Percentiles rank a stretch among this genome's conserved stretches.
Evolutionary conservation across 2,888 invertebrate genomes (phyloP).

Genomic region (Geophilus truncorum): DNA sequence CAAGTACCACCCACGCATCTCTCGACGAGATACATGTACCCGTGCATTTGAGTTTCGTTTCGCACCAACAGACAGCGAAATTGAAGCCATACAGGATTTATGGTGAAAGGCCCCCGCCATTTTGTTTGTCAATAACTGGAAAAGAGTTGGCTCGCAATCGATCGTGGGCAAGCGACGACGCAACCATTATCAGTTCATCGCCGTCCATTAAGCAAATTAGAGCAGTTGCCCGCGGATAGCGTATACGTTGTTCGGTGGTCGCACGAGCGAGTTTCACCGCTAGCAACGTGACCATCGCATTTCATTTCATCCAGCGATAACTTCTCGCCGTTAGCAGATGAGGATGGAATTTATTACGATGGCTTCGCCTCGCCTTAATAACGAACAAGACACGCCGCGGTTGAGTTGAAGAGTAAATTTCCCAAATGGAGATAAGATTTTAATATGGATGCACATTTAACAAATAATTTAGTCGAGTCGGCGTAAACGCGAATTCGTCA

Average conservation of each 20-base stretch:
- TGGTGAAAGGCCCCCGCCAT: not conserved
- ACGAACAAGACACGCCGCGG: too few relatives aligned
- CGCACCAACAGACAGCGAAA: not conserved
- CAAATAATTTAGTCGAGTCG: not conserved
- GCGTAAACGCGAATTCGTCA: not conserved
- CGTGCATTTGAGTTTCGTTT: not conserved
- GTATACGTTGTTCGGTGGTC: not conserved
- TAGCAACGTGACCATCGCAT: not conserved
- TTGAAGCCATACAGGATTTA: not conserved
- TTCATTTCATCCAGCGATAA: not conserved
- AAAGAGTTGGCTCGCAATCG: not conserved
- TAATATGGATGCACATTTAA: not conserved
- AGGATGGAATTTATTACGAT: not conserved
- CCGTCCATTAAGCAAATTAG: slow-evolving; percentile 28
- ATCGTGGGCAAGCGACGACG: slow-evolving; percentile 9
- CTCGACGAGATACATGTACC: not conserved
- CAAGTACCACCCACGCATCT: not conserved
- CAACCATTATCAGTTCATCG: slow-evolving; percentile 27
- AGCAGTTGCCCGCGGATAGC: not conserved
- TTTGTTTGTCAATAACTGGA: not conserved
- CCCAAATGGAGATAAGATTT: not conserved
- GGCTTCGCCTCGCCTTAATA: not conserved
- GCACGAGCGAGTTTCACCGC: not conserved
- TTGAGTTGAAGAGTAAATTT: not conserved
- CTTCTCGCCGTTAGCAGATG: not conserved